These are phyloP conservation scores for Tenualosa ilisha DNA, from an alignment of 2,797 vertebrate species.

Conservation along the genomic window DNA sequence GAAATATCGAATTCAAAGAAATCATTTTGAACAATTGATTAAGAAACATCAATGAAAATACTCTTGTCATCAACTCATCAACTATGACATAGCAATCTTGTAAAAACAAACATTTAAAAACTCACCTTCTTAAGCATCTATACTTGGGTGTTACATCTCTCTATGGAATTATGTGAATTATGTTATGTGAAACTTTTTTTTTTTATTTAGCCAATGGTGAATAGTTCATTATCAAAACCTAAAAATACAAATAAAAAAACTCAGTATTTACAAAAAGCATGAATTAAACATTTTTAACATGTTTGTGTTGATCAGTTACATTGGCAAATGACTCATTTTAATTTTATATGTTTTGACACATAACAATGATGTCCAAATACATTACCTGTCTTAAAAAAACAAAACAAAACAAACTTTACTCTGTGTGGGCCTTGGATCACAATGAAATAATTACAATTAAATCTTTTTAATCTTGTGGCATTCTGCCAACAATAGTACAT, in stretches of 20 bases:
- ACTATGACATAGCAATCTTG: no score
- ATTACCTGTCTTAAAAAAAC: neutral
- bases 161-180: no score
- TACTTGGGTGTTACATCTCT: no score
- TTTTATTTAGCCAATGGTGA: neutral
- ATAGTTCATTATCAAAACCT: neutral
- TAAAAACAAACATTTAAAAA: no score
- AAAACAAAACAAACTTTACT: neutral
- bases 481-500: neutral
- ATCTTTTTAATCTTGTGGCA: neutral
- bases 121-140: no score
- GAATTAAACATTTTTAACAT: neutral
- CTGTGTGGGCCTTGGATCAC: neutral
- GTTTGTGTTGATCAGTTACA: neutral
- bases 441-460: neutral
- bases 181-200: no score
- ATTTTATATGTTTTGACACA: neutral
- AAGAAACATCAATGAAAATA: no score
- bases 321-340: neutral
- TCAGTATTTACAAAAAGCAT: slow-evolving; percentile 6
- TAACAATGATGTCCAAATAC: neutral
- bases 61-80: no score
- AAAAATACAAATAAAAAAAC: neutral
- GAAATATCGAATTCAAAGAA: no score
- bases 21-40: no score